These are phyloP conservation scores for Vultur gryphus DNA, from an alignment of 2,797 vertebrate species.

Conservation along the genomic window DNA sequence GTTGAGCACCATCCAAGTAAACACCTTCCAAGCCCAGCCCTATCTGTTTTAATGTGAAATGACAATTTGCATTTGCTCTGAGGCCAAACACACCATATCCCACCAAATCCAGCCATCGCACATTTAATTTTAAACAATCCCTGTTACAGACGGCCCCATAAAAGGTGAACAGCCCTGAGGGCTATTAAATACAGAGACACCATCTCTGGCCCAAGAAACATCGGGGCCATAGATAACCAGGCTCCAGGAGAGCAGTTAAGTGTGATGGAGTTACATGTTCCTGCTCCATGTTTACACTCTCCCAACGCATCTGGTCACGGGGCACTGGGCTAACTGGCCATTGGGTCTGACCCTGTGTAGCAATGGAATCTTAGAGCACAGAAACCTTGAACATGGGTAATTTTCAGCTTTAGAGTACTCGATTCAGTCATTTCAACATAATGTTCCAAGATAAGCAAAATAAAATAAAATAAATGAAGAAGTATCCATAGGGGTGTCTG, in stretches of 20 bases:
- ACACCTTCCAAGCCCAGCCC: neutral
- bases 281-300: neutral
- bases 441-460: neutral
- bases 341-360: neutral
- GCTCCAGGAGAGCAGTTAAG: neutral
- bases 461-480: neutral
- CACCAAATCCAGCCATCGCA: neutral
- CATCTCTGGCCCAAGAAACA: neutral
- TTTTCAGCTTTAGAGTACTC: neutral
- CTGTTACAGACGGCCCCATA: neutral
- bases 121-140: neutral
- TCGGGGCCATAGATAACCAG: neutral
- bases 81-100: neutral
- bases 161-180: neutral
- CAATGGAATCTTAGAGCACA: neutral
- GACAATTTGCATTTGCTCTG: neutral
- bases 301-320: too few relatives aligned
- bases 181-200: neutral
- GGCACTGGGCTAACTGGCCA: neutral
- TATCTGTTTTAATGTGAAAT: neutral
- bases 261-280: neutral
- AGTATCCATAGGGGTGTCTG: neutral
- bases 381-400: neutral
- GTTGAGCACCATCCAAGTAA: neutral
- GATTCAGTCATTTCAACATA: neutral